phyloP scores from a whole-genome alignment of 1,140 invertebrate genomes.

The Bombyx mandarina region DNA sequence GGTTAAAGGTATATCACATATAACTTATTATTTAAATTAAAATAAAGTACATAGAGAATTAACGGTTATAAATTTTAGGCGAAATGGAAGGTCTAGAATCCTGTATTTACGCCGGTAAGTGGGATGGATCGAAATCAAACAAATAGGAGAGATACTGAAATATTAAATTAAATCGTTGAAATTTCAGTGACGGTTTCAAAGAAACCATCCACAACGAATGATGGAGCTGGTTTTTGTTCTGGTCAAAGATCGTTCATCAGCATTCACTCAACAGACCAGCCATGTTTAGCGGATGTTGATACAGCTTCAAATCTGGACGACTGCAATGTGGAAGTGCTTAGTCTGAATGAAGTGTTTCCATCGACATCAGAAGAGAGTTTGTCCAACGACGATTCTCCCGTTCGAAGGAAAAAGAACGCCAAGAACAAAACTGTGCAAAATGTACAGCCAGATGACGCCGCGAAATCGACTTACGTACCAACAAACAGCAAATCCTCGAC shows the following conservation, averaged over 20 bases:
- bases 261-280: slow-evolving; percentile 63
- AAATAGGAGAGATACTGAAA: too few species aligned
- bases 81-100: slow-evolving; percentile 33
- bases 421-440: slow-evolving; percentile 32
- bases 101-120: slow-evolving; percentile 54
- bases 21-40: too few species aligned
- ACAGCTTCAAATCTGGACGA: slow-evolving; percentile 39
- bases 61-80: slow-evolving; percentile 30
- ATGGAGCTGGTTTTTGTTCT: slow-evolving; percentile 32
- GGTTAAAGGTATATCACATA: slow-evolving; percentile 31
- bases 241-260: slow-evolving; percentile 60
- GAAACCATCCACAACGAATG: slow-evolving; percentile 34
- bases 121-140: background rate
- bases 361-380: slow-evolving; percentile 63
- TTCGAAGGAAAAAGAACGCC: slow-evolving; percentile 29
- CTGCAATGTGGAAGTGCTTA: slow-evolving; percentile 61
- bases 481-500: slow-evolving; percentile 56
- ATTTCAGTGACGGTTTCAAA: slow-evolving; percentile 57
- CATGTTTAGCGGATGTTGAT: slow-evolving; percentile 35
- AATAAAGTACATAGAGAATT: background rate
- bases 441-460: slow-evolving; percentile 19
- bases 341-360: slow-evolving; percentile 55
- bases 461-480: slow-evolving; percentile 36
- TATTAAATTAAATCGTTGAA: background rate
- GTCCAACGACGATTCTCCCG: slow-evolving; percentile 41